A percentile compares a stretch with the other conserved stretches of the same genome.
phyloP scores from a whole-genome alignment of 2,797 vertebrate genomes.

The Pantherophis alleghaniensis region DNA sequence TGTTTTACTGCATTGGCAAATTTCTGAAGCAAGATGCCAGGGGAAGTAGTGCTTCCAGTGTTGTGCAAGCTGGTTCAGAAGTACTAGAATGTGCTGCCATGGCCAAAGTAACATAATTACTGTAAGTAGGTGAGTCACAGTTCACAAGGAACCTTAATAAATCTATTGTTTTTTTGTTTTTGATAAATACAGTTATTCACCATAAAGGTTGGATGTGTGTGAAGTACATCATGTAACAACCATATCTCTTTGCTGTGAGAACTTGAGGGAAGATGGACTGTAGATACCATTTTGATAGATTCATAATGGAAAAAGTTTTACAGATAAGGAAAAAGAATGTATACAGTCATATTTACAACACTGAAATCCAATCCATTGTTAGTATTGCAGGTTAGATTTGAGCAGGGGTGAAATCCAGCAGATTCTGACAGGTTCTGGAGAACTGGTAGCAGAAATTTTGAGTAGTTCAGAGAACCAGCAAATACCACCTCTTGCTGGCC shows the following conservation, averaged over 20 bases:
- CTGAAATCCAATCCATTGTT: background rate
- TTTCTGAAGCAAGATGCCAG: background rate
- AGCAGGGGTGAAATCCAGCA: too few relatives aligned
- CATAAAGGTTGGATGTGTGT: background rate
- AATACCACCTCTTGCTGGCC: too few relatives aligned
- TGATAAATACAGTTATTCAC: background rate
- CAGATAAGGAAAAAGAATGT: background rate
- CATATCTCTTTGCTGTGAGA: background rate
- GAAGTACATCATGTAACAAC: background rate
- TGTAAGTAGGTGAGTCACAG: background rate
- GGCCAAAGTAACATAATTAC: background rate
- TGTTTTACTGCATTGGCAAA: constrained; percentile 5
- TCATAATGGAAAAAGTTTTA: background rate
- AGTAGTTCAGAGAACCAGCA: too few relatives aligned
- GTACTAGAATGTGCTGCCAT: background rate
- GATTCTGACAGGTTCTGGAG: too few relatives aligned
- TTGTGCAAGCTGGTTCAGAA: background rate
- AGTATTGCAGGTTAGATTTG: background rate
- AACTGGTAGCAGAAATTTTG: too few relatives aligned
- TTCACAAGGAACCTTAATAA: background rate
- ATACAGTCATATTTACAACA: background rate
- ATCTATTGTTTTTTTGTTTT: background rate
- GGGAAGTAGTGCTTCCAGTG: background rate
- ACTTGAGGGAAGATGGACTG: background rate
- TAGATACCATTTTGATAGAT: background rate